Evolutionary conservation across 2,888 invertebrate species (phyloP), one percentile per base, ranked within the genome.

Genomic region (Tenthredo notha): DNA sequence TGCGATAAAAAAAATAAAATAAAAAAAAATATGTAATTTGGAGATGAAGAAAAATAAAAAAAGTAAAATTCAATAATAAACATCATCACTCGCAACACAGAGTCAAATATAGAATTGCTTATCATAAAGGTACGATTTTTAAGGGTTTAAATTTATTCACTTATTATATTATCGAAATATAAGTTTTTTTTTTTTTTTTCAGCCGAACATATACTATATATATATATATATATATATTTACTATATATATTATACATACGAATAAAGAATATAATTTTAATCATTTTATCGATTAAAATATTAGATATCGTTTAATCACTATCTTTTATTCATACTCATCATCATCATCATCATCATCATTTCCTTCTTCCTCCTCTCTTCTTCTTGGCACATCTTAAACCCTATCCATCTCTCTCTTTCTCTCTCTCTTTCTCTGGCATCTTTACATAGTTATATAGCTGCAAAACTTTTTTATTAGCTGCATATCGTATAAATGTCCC

Each of bases 101-200:
- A 70, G 70, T 70, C 37, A 25, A 70, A 18, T 70, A 18, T 70
- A 70, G 7, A 70, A 70, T 70, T 70, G 70, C 70, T 70, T 70
- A 70, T 70, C 70, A 33, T 29, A 15, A 29, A 70, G 37, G 70
- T 70, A 70, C 70, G 29, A 25, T 70, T 70, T 70, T 18, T 33
- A 33, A n/a, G 15, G 33, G 4, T 70, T 70, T 70, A n/a, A n/a
- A 40, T 72, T 40, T 40, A 37, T 12, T 25, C 25, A 72, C 7
- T 72, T 37, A 10, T 65, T 29, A 65, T 25, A 29, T 65, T 15
- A 58, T 50, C 50, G 50, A 50, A 50, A 50, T 50, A 50, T 50
- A 15, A 50, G 18, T 50, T n/a, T n/a, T n/a, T n/a, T n/a, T n/a
- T n/a, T n/a, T n/a, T n/a, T n/a, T 18, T 50, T 50, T 1, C 50